Base-by-base conservation (phyloP, 2,797 vertebrate genomes). In the Enteromius fasciolatus region DNA sequence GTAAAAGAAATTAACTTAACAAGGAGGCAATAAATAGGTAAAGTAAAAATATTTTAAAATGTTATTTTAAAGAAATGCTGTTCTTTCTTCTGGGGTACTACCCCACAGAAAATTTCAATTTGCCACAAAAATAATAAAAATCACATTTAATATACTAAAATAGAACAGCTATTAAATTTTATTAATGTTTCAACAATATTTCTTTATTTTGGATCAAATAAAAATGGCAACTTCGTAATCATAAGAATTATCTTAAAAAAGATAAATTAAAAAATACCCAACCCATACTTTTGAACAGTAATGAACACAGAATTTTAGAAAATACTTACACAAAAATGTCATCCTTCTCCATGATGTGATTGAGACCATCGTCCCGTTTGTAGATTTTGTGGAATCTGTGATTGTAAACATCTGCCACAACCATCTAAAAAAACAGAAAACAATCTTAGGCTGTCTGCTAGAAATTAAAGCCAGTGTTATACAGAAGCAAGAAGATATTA, bases 311-410 rank as follows among this genome's bases (percentile, higher is more conserved):
- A 79, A 78, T 0, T 79, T 87, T 7, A 88, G 72, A 48, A 25
- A 81, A 57, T 15, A 94, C 97, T 95, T 92, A 98, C 98, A 99
- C 96, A 93, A 97, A 99, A 87, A 99, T 99, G 93, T 98, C 96
- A 67, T 99, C 98, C 90, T 97, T 97, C 82, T 98, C 96, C 95
- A 97, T 95, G 83, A 99, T 99, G 88, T 97, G 95, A 92, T 95
- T 98, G 88, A 99, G 96, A 84, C 95, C 95, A 86, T 99, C 98
- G 83, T 98, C 97, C 88, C 94, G 94, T 90, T 95, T 95, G 91
- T 98, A 99, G 82, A 98, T 96, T 93, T 99, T 99, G 91, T 99
- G 97, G 92, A 99, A 99, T 77, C 97, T 94, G 88, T 98, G 97
- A 94, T 98, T 99, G 93, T 99, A 99, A 89, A 99, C 97, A 41